Evolutionary conservation across 64 coral and sea anemone species (phyloP).

Genomic region (Stichodactyla helianthus): DNA sequence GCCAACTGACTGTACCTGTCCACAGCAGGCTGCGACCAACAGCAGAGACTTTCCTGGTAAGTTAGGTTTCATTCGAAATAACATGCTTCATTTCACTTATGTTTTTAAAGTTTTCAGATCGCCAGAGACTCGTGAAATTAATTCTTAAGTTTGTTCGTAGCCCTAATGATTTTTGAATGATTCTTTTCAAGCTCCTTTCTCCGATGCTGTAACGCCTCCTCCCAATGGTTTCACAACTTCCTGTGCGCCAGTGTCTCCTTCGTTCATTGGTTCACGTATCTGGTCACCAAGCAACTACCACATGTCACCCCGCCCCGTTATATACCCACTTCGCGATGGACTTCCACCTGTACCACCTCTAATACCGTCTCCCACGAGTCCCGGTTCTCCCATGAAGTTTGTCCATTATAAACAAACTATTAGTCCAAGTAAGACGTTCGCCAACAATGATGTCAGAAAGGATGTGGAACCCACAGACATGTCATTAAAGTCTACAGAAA

Average conservation of each 20-base stretch:
- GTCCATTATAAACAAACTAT: conserved; percentile 7
- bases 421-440: neutral
- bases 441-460: neutral
- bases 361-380: conserved; percentile 52
- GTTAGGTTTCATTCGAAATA: neutral
- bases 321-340: conserved; percentile 27
- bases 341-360: conserved; percentile 62
- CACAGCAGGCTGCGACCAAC: neutral
- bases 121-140: too few species aligned
- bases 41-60: neutral
- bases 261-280: conserved; percentile 39
- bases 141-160: too few species aligned
- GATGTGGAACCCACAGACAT: neutral
- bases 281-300: conserved; percentile 39
- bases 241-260: conserved; percentile 5
- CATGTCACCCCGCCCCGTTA: neutral
- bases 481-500: neutral
- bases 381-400: neutral
- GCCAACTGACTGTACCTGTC: neutral
- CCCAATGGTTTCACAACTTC: neutral
- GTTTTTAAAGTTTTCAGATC: too few species aligned
- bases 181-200: neutral
- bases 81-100: too few species aligned
- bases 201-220: neutral
- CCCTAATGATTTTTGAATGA: too few species aligned